These are phyloP conservation scores for Hirtodrosophila trivittata DNA, from an alignment of 2,888 invertebrate species.

Conservation along the genomic window DNA sequence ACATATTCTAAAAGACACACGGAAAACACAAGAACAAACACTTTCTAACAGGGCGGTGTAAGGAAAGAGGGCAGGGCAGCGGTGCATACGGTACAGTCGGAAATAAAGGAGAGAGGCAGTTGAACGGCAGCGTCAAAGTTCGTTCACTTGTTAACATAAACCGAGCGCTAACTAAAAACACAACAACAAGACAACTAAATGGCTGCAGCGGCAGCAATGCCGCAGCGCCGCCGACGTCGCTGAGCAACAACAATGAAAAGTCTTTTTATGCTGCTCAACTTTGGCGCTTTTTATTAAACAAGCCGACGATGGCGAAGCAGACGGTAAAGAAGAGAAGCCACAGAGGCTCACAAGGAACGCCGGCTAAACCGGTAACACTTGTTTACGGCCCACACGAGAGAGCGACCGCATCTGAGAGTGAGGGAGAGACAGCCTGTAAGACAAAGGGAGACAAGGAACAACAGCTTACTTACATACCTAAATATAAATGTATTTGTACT, in stretches of 20 bases:
- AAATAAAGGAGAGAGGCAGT: conserved; percentile 11
- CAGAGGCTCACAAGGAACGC: conserved; percentile 58
- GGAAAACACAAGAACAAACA: conserved; percentile 50
- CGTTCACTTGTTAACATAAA: conserved; percentile 75
- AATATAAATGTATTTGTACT: background rate
- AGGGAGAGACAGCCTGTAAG: conserved; percentile 11
- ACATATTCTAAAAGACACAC: conserved; percentile 50
- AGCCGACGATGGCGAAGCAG: conserved; percentile 53
- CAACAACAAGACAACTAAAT: conserved; percentile 30
- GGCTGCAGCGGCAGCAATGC: conserved; percentile 29
- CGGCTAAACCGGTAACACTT: conserved; percentile 76
- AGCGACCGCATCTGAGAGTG: conserved; percentile 6
- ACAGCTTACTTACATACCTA: conserved; percentile 1
- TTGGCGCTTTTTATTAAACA: conserved; percentile 76
- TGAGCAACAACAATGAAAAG: conserved; percentile 63
- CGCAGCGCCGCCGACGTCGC: conserved; percentile 28
- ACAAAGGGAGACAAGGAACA: conserved; percentile 11
- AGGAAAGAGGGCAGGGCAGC: background rate
- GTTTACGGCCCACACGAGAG: conserved; percentile 56
- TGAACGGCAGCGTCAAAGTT: conserved; percentile 64
- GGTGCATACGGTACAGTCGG: background rate
- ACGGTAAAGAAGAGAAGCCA: conserved; percentile 26
- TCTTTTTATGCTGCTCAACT: conserved; percentile 66
- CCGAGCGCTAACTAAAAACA: conserved; percentile 50
- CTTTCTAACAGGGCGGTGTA: conserved; percentile 46